Evolutionary conservation across 2,113 vertebrate genomes (phyloP).

Genomic region (Formicarius rufipectus): DNA sequence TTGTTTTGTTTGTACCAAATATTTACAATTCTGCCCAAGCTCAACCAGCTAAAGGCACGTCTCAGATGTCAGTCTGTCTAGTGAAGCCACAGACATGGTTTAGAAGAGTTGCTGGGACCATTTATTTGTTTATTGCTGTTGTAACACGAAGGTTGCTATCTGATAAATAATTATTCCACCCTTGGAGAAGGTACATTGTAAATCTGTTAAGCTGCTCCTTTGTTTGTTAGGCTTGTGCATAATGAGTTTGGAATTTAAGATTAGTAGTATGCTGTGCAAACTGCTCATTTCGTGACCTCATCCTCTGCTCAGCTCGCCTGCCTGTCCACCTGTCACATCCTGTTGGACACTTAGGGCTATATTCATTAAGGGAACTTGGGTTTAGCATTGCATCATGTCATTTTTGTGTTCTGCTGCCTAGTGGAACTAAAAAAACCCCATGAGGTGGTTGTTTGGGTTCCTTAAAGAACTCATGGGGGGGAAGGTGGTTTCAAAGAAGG

Average conservation of each 20-base stretch:
- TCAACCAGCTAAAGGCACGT: neutral
- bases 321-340: constrained; percentile 53
- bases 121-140: constrained; percentile 47
- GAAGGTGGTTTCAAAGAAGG: neutral
- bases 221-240: constrained; percentile 41
- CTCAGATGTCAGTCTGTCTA: neutral
- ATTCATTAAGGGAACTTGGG: neutral
- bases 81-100: neutral
- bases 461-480: neutral
- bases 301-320: neutral
- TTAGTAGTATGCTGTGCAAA: constrained; percentile 28
- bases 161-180: constrained; percentile 42
- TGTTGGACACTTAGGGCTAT: constrained; percentile 51
- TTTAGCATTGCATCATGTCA: constrained; percentile 15
- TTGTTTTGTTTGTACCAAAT: neutral
- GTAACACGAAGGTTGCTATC: neutral
- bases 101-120: neutral
- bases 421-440: neutral
- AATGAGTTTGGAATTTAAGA: constrained; percentile 58
- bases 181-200: constrained; percentile 19
- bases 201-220: constrained; percentile 39
- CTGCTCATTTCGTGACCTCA: constrained; percentile 38
- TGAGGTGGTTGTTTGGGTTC: neutral
- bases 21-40: neutral
- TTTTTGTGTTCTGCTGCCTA: constrained; percentile 6